A percentile compares a stretch with the other conserved stretches of the same genome.
These are phyloP conservation scores for Oreohelix idahoensis DNA, from an alignment of 1,140 invertebrate genomes.

Conservation along the genomic window DNA sequence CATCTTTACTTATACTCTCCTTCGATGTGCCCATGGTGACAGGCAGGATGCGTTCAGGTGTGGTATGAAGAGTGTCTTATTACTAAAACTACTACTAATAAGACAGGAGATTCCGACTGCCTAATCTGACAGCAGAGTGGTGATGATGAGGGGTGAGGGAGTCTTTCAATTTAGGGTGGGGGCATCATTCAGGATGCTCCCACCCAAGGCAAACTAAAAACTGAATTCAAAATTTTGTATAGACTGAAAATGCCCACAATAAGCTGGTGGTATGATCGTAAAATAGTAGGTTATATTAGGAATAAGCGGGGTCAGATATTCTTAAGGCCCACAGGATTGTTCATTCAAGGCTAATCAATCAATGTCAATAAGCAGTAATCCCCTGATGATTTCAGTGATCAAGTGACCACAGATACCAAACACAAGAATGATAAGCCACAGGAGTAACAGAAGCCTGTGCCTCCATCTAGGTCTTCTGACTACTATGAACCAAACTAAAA, in stretches of 20 bases:
- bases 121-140: background rate
- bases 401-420: background rate
- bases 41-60: background rate
- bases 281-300: background rate
- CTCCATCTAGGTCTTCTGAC: background rate
- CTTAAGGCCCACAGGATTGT: background rate
- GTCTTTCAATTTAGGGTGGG: background rate
- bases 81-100: background rate
- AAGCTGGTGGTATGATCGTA: background rate
- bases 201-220: background rate
- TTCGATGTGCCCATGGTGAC: slow-evolving; percentile 16
- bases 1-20: background rate
- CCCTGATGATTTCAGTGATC: background rate
- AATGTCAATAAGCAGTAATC: background rate
- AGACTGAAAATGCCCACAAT: background rate
- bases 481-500: background rate
- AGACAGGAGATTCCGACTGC: background rate
- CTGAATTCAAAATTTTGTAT: background rate
- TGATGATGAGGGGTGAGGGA: background rate
- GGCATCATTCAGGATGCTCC: background rate
- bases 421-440: background rate
- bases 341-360: background rate
- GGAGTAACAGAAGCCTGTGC: background rate
- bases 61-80: background rate
- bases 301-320: background rate